A percentile compares a stretch with the other conserved stretches of the same genome.
These are phyloP conservation scores for Zalophus californianus DNA, from an alignment of 2,797 vertebrate species.

Conservation along the genomic window DNA sequence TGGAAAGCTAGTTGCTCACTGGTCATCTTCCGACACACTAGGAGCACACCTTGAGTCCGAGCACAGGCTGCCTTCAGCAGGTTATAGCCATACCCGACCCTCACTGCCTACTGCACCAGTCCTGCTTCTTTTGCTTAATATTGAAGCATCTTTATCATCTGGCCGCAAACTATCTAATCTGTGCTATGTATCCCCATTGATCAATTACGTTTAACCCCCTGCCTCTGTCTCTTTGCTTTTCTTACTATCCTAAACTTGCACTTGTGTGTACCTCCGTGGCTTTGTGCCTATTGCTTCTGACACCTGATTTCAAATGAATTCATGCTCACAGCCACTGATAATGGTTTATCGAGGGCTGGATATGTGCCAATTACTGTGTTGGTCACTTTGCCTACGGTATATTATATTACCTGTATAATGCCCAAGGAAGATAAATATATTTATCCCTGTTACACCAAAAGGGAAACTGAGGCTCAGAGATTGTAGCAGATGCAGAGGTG, in stretches of 20 bases:
- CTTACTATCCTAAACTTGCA: neutral
- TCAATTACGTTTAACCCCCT: neutral
- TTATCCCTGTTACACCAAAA: neutral
- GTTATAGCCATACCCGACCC: neutral
- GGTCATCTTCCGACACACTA: neutral
- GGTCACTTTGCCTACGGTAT: neutral
- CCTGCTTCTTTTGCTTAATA: neutral
- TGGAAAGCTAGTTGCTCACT: neutral
- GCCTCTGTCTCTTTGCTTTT: neutral
- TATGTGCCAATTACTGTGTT: neutral
- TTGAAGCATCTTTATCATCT: neutral
- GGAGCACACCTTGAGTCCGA: neutral
- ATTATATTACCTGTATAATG: neutral
- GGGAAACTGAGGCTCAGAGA: neutral
- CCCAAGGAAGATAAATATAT: neutral
- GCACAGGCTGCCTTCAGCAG: neutral
- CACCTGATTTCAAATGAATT: neutral
- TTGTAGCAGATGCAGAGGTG: rapidly evolving
- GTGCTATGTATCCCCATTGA: neutral
- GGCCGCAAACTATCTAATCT: neutral
- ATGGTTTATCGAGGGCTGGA: neutral
- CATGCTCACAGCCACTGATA: neutral
- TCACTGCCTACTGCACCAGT: neutral
- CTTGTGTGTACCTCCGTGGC: neutral
- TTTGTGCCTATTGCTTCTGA: neutral